Evolutionary conservation across 2,113 vertebrate genomes (phyloP).

Genomic region (Pogonocichla stellata): DNA sequence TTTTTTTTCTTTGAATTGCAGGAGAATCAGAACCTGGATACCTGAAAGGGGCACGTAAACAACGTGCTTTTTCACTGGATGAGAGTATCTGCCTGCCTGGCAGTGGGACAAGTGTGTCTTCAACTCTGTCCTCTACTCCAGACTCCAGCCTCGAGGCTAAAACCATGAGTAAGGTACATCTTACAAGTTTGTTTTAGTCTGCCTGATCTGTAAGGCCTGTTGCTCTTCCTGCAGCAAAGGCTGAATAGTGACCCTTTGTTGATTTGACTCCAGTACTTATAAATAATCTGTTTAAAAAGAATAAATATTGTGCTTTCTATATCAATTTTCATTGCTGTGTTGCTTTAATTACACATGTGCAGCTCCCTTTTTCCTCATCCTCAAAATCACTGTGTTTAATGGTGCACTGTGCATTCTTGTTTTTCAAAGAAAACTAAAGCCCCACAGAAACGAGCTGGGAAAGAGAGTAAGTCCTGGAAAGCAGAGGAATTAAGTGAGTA

Average conservation of each 20-base stretch:
- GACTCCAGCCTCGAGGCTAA: neutral
- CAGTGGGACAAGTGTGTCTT: slow-evolving; percentile 8
- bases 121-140: neutral
- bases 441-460: slow-evolving; percentile 53
- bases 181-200: neutral
- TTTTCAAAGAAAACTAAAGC: slow-evolving; percentile 56
- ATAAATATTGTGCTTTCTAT: neutral
- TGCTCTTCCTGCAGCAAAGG: neutral
- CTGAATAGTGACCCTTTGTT: neutral
- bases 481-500: slow-evolving; percentile 54
- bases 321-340: neutral
- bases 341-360: neutral
- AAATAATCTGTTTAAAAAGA: neutral
- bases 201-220: neutral
- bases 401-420: neutral
- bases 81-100: neutral
- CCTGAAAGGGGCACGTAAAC: slow-evolving; percentile 63
- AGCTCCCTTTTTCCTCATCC: neutral
- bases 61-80: slow-evolving; percentile 1
- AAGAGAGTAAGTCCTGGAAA: slow-evolving; percentile 27
- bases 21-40: slow-evolving; percentile 59
- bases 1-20: slow-evolving; percentile 36
- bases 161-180: slow-evolving; percentile 20
- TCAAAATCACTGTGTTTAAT: neutral
- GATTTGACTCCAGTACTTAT: neutral